These are phyloP conservation scores for Hyaena hyaena DNA, from an alignment of 2,113 vertebrate species.

Conservation along the genomic window DNA sequence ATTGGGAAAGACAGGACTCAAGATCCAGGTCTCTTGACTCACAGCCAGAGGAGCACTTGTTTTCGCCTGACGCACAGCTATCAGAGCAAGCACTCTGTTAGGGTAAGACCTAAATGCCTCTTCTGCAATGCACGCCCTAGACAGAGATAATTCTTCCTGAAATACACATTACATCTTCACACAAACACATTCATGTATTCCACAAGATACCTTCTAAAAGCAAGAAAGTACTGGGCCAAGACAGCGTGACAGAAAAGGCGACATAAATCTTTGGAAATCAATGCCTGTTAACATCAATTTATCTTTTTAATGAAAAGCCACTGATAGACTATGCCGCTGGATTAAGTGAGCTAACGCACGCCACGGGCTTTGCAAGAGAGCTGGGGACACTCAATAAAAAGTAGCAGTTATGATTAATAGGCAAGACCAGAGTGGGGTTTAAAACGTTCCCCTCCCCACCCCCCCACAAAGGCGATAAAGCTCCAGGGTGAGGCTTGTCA, in stretches of 20 bases:
- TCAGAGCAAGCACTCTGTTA: conserved; percentile 31
- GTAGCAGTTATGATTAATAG: conserved; percentile 37
- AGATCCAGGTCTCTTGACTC: conserved; percentile 26
- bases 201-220: conserved; percentile 49
- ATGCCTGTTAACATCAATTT: conserved; percentile 61
- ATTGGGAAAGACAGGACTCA: neutral
- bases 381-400: conserved; percentile 41
- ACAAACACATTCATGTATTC: neutral
- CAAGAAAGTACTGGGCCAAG: neutral
- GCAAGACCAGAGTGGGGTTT: neutral
- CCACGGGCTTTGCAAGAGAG: conserved; percentile 30
- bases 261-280: conserved; percentile 62
- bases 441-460: neutral
- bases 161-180: neutral
- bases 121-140: neutral
- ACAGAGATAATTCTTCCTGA: conserved; percentile 39
- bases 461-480: neutral
- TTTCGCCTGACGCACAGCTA: neutral
- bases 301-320: conserved; percentile 74
- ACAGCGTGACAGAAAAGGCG: conserved; percentile 7
- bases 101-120: neutral
- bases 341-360: conserved; percentile 54
- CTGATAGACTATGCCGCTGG: conserved; percentile 24
- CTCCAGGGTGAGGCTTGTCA: conserved; percentile 52
- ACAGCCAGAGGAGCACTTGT: conserved; percentile 23